These are phyloP conservation scores for Nomada ferruginata DNA, from an alignment of 2,888 invertebrate species.

Conservation along the genomic window DNA sequence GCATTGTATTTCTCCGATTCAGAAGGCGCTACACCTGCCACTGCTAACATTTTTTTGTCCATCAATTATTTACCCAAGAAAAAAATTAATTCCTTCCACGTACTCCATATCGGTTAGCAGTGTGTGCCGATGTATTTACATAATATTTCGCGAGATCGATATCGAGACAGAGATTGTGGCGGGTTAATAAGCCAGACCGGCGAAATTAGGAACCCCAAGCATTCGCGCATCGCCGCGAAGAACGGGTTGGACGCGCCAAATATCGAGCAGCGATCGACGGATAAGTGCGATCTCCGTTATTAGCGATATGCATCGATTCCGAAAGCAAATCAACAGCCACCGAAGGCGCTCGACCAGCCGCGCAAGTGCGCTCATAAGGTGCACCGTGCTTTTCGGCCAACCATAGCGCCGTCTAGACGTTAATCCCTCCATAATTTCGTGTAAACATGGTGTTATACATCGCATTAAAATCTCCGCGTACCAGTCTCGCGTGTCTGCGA, in stretches of 20 bases:
- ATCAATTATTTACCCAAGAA: background rate
- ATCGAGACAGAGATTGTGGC: conserved; percentile 51
- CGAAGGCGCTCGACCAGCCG: background rate
- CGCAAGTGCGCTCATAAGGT: background rate
- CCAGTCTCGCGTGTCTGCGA: background rate
- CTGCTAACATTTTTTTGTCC: background rate
- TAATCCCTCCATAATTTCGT: conserved; percentile 32
- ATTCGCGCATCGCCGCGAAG: conserved; percentile 22
- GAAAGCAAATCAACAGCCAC: conserved; percentile 35
- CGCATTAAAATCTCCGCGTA: conserved; percentile 9
- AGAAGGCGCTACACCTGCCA: conserved; percentile 9
- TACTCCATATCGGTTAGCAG: background rate
- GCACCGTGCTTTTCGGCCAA: conserved; percentile 24
- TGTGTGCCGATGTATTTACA: conserved; percentile 50
- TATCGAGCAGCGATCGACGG: conserved; percentile 37
- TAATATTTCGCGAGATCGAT: conserved; percentile 56
- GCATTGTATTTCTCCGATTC: too few species aligned
- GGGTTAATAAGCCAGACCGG: conserved; percentile 27
- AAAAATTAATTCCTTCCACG: background rate
- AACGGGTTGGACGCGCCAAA: background rate
- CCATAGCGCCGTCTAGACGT: conserved; percentile 21
- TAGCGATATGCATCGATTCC: conserved; percentile 54
- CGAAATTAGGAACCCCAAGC: conserved; percentile 54
- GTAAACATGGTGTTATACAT: conserved; percentile 40
- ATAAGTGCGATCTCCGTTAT: conserved; percentile 54